A percentile compares a stretch with the other conserved stretches of the same genome.
These are phyloP conservation scores for Ceyx melanurus DNA, from an alignment of 2,113 vertebrate species.

Conservation along the genomic window DNA sequence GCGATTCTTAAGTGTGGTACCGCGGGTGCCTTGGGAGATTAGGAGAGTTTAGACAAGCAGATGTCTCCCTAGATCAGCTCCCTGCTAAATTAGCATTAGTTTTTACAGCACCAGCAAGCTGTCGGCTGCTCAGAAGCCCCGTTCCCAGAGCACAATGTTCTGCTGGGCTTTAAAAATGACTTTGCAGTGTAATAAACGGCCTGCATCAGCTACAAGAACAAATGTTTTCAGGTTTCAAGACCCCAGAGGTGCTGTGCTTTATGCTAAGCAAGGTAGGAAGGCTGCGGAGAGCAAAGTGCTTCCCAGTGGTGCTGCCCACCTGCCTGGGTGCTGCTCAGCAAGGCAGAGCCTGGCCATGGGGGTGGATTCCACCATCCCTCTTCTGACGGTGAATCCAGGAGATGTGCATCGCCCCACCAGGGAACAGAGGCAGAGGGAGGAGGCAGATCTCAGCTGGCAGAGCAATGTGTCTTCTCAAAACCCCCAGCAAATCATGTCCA, in stretches of 20 bases:
- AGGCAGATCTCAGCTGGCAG: neutral
- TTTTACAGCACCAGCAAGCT: neutral
- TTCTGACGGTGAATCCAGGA: neutral
- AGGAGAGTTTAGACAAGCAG: neutral
- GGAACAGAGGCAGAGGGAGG: neutral
- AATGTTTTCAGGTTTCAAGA: neutral
- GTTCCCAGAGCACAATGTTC: neutral
- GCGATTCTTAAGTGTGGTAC: neutral
- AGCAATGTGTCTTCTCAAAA: neutral
- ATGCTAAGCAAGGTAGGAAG: neutral
- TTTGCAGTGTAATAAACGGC: neutral
- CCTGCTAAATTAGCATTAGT: slow-evolving; percentile 17
- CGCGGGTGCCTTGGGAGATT: neutral
- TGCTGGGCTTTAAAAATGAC: neutral
- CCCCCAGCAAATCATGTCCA: neutral
- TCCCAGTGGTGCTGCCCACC: neutral
- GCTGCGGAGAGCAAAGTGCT: neutral
- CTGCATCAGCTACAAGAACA: neutral
- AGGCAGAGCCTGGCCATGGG: neutral
- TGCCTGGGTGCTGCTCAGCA: neutral
- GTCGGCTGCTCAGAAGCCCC: neutral
- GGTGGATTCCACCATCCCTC: neutral
- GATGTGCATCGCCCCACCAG: neutral
- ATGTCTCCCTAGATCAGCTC: slow-evolving; percentile 3
- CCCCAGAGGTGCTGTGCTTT: neutral